Evolutionary conservation across 2,797 vertebrate genomes (phyloP), one percentile per base, ranked within the genome.

Genomic region (Lepus townsendii): DNA sequence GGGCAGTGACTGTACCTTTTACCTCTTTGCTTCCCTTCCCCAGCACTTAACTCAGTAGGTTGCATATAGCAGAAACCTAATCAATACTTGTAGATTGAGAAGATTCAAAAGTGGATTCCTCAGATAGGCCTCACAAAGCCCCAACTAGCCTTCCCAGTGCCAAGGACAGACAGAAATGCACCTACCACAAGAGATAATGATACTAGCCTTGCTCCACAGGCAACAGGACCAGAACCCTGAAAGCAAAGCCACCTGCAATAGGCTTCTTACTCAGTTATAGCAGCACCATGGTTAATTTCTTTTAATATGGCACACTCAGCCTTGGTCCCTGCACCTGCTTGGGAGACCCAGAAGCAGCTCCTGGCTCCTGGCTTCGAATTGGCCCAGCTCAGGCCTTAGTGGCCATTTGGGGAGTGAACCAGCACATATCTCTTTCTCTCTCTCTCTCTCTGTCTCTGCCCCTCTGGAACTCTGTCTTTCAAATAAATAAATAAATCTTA

Each of bases 21-120:
- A 90, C 90, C 92, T 97, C 92, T 96, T 94, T 95, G 65, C 78
- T 42, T 90, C 78, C 88, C 73, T 95, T 93, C 69, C 90, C 84
- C 42, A 78, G 91, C 85, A 95, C 91, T 97, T 95, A 96, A 90
- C 94, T 83, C 91, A 54, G 91, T 82, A 71, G 83, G 93, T 60
- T 91, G 86, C 60, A 75, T 82, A n/a, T 82, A 94, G 69, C 73
- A 76, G 66, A 27, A 42, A 92, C 32, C 83, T 79, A 96, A 97
- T 96, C 96, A 96, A 97, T 96, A 97, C 95, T 78, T 96, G 96
- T 88, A 85, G 47, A 79, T 50, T 19, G 73, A 95, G 71, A 97
- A 90, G 60, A 94, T 80, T 60, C 66, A 17, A 6, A 4, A 68
- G 73, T 87, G 77, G 75, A 82, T 89, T 85, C 79, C 83, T 94